Base-by-base conservation (phyloP, 35 echinoderm and acorn worm species). In the Stichopus chloronotus region DNA sequence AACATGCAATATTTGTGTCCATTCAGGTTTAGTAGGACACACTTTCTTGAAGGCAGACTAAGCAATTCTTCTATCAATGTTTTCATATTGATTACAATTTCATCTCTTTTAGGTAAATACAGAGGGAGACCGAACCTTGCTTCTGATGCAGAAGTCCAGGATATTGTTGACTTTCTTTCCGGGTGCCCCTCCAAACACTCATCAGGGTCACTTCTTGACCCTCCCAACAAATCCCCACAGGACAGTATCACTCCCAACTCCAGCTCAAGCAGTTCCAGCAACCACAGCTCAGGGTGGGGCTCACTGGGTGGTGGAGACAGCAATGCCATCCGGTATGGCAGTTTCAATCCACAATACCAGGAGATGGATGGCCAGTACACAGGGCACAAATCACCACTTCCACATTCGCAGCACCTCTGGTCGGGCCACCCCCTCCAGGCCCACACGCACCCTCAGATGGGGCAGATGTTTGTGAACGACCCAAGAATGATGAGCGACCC, bases 161-260 rank as follows among this genome's bases (percentile, higher is more conserved):
- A 97, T 58, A 90, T 97, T 13, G 96, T 97, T 60, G 94, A 97
- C 69, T 88, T 97, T 19, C 71, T 97, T 23, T 97, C 96, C n/a
- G 96, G 96, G 21, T 54, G 94, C 92, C 59, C 86, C 22, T 72
- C 90, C 19, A 89, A 89, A 16, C 87, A 89, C 6, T 55, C 65
- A 12, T 52, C 72, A 5, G 76, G 72, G 90, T 77, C 90, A 1
- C 91, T 87, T 71, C 91, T 88, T 58, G 78, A 23, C 87, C 96
- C 65, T 56, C 57, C 54, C 55, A 55, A 77, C 57, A 96, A 92
- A 63, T 71, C 81, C 14, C 83, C 79, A 13, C 87, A 91, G 25
- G 90, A 94, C 57, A 94, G 93, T 25, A 91, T 92, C 21, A 94
- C 95, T 43, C 95, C 93, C 5, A 92, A 90, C 23, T 92, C 93